Conservation (phyloP, 2,888 invertebrate genomes). For the Saturnia japonica region DNA sequence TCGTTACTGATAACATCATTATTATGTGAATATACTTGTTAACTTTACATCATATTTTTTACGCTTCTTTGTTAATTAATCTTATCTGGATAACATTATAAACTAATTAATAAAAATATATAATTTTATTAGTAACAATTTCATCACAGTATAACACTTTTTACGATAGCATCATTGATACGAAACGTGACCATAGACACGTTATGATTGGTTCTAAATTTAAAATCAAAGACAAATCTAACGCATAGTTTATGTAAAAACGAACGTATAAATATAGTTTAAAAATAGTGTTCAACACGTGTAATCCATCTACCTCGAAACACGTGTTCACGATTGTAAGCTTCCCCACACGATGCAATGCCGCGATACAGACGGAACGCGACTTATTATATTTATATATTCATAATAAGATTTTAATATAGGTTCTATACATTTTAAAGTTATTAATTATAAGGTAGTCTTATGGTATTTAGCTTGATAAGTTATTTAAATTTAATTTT, state of each 20-base stretch:
- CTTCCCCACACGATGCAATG: too few species aligned
- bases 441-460: background rate
- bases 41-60: constrained; percentile 16
- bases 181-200: constrained; percentile 18
- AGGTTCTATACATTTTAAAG: too few species aligned
- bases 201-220: constrained; percentile 7
- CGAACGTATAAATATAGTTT: constrained; percentile 2
- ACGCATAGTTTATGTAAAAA: background rate
- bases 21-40: constrained; percentile 21
- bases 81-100: background rate
- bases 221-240: background rate
- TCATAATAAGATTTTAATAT: background rate
- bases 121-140: background rate
- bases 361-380: background rate
- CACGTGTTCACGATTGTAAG: constrained; percentile 20
- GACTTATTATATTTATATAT: background rate
- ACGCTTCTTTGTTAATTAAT: constrained; percentile 16
- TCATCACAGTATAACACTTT: background rate
- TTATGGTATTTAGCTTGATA: background rate
- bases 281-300: background rate
- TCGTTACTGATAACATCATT: constrained; percentile 39
- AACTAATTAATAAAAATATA: background rate
- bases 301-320: constrained; percentile 5
- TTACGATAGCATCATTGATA: background rate
- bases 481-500: background rate